Evolutionary conservation across 2,797 vertebrate genomes (phyloP).

Genomic region (Phaenicophaeus curvirostris): DNA sequence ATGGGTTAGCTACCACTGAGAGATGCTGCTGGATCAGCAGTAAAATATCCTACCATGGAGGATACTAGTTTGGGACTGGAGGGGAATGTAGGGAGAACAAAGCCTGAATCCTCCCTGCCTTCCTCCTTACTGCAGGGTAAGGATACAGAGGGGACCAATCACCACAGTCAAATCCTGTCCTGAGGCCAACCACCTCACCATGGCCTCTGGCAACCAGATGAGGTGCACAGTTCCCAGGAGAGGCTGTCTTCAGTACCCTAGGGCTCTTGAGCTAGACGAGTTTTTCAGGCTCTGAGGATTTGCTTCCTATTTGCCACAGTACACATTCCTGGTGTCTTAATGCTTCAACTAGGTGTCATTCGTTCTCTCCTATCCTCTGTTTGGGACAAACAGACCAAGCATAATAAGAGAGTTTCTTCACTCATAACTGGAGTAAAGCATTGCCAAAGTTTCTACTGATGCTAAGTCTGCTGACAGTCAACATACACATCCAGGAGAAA

Average conservation of each 20-base stretch:
- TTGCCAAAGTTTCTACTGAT: background rate
- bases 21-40: background rate
- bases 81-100: background rate
- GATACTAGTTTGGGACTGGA: background rate
- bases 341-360: background rate
- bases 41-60: background rate
- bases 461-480: background rate
- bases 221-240: background rate
- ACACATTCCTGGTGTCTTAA: background rate
- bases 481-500: background rate
- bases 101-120: background rate
- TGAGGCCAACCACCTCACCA: background rate
- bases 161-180: background rate
- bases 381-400: background rate
- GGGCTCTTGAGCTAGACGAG: background rate
- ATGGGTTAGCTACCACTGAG: accelerated
- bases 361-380: background rate
- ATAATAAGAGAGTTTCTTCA: background rate
- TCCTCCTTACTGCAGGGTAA: background rate
- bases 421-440: background rate
- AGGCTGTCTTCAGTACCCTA: background rate
- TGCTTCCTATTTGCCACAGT: background rate
- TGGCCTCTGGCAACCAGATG: background rate
- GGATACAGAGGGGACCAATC: background rate
- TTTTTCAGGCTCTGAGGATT: background rate